Base-by-base conservation (phyloP, 2,797 vertebrate species). In the Acomys russatus region DNA sequence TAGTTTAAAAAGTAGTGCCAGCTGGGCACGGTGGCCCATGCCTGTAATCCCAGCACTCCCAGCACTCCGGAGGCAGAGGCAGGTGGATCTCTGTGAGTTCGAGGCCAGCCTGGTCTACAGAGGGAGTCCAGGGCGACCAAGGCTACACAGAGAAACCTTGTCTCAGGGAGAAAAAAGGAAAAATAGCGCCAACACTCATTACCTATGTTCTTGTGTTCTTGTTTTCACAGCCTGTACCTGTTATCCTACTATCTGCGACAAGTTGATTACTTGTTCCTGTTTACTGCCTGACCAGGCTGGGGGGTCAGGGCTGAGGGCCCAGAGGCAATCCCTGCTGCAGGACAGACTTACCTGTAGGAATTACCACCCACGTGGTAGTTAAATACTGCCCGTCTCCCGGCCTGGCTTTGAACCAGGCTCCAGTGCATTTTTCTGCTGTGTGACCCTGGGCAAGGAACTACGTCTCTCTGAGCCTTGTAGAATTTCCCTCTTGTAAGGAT, bases 221-320 rank as follows among this genome's bases (percentile, higher is more conserved):
- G 61, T 35, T 49, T 54, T 30, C 35, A 14, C 64, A 51, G 1
- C 38, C 4, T 25, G 3, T 33, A 44, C 7, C 90, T 56, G 80
- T 71, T 54, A 9, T 25, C 56, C 56, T 90, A n/a, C 56, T 38
- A 76, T 23, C 54, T 28, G 44, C 15, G 6, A 3, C 70, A 35
- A 44, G 44, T 44, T 2, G 20, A 38, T 59, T 0, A 0, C 68
- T 33, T 51, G 12, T 15, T 20, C 20, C 49, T 71, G 28, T 18
- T 51, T 7, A 8, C 14, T 4, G 4, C 0, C 1, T 15, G 15
- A 35, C 0, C 35, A 4, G 17, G 17, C 63, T 4, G 20, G 17
- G 0, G 49, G 90, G 22, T 49, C 88, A 54, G 77, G 91, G n/a
- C 6, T 14, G 28, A 68, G 85, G 22, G 9, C 17, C 0, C 1